Evolutionary conservation across 2,797 vertebrate genomes (phyloP).

Genomic region (Labroides dimidiatus): DNA sequence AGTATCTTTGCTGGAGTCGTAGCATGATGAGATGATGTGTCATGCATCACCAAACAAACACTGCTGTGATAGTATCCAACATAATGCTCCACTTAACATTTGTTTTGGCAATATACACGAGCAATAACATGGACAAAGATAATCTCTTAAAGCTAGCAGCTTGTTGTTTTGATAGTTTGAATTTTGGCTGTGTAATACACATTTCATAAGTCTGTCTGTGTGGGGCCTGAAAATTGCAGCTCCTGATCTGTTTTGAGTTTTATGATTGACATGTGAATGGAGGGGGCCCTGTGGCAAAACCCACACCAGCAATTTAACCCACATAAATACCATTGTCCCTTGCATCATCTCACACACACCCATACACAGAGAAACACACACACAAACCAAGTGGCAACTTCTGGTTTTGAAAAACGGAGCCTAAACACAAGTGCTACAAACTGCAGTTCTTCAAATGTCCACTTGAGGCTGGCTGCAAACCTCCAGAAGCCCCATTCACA

Average conservation of each 20-base stretch:
- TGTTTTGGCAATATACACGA: background rate
- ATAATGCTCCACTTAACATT: background rate
- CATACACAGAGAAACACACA: background rate
- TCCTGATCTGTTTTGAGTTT: slow-evolving; percentile 38
- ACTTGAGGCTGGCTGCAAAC: too few species aligned
- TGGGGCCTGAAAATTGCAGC: slow-evolving; percentile 18
- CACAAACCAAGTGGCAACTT: too few species aligned
- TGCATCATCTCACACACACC: slow-evolving; percentile 5
- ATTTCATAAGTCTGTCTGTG: slow-evolving; percentile 5
- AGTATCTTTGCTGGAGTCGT: slow-evolving; percentile 19
- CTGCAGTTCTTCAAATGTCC: too few species aligned
- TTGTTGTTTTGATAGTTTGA: slow-evolving; percentile 11
- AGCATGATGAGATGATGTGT: background rate
- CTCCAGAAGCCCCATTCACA: too few species aligned
- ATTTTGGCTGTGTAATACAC: background rate
- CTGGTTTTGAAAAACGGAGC: too few species aligned
- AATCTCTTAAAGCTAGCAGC: background rate
- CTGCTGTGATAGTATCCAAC: background rate
- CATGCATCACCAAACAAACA: background rate
- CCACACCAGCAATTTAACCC: slow-evolving; percentile 39
- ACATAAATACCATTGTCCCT: slow-evolving; percentile 26
- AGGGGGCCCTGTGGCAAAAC: slow-evolving; percentile 22
- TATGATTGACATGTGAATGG: slow-evolving; percentile 53
- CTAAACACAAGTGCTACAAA: too few species aligned
- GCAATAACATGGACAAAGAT: background rate